phyloP scores from a whole-genome alignment of 2,113 vertebrate species.

The Pseudopodoces humilis region DNA sequence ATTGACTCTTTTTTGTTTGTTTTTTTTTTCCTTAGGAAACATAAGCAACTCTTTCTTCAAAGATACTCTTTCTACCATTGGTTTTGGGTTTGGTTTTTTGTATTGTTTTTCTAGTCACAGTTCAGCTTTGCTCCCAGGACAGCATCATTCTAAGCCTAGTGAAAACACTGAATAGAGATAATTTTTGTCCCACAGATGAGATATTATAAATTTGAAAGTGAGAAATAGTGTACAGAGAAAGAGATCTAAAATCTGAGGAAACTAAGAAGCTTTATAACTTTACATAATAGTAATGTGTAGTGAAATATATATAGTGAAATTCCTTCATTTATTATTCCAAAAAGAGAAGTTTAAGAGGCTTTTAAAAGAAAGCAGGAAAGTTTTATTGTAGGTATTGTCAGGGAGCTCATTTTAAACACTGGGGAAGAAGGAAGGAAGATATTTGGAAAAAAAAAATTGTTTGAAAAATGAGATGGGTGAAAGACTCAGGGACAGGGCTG shows the following conservation, averaged over 20 bases:
- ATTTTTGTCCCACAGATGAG: background rate
- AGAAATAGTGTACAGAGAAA: background rate
- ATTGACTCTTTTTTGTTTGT: background rate
- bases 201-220: background rate
- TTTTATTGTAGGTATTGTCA: background rate
- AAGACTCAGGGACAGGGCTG: slow-evolving; percentile 2
- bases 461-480: slow-evolving; percentile 22
- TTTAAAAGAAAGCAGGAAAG: background rate
- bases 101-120: background rate
- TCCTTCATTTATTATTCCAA: background rate
- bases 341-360: background rate
- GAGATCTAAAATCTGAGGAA: background rate
- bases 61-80: background rate
- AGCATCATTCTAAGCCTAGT: background rate
- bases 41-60: background rate
- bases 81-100: background rate
- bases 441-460: background rate
- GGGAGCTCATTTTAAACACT: background rate
- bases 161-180: background rate
- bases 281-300: background rate
- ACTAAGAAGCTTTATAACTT: background rate
- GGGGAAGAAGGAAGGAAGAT: background rate
- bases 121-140: background rate
- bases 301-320: background rate
- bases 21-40: background rate